Percentiles rank a stretch among this genome's conserved stretches.
phyloP scores from a whole-genome alignment of 2,113 vertebrate genomes.

The Trematocara nigrifrons region DNA sequence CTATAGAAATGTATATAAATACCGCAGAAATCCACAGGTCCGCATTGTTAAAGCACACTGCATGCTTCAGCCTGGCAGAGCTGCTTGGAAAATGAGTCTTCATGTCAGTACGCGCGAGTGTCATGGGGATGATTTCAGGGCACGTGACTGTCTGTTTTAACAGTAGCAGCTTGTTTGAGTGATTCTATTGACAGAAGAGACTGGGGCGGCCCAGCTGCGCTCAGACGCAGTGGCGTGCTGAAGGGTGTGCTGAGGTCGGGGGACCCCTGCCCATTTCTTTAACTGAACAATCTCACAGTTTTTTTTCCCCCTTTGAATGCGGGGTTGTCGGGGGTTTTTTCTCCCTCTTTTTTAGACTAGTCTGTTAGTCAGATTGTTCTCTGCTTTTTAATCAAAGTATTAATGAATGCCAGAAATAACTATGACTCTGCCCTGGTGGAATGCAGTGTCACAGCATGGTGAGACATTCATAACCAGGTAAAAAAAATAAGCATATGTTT shows the following conservation, averaged over 20 bases:
- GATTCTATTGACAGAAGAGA: not conserved
- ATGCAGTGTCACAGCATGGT: not conserved
- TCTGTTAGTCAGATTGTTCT: not conserved
- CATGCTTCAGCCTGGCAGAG: not conserved
- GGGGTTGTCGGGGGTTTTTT: accelerated
- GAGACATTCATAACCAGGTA: not conserved
- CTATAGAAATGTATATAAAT: not conserved
- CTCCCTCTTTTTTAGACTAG: not conserved
- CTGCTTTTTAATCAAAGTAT: not conserved
- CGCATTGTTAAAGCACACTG: not conserved
- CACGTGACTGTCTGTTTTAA: conserved; percentile 39
- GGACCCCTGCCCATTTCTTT: not conserved
- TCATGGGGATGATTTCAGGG: not conserved
- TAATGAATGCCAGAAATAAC: not conserved
- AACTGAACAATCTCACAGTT: not conserved
- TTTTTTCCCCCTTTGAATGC: accelerated
- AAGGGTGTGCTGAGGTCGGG: not conserved
- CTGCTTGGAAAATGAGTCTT: not conserved
- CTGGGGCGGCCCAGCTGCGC: not conserved
- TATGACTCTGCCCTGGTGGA: accelerated
- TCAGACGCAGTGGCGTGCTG: not conserved
- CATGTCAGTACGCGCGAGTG: conserved; percentile 2
- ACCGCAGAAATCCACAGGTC: not conserved
- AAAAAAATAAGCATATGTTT: not conserved
- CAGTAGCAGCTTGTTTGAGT: not conserved